A percentile compares a stretch with the other conserved stretches of the same genome.
Conservation (phyloP, 2,888 invertebrate species). For the Erebia ligea region DNA sequence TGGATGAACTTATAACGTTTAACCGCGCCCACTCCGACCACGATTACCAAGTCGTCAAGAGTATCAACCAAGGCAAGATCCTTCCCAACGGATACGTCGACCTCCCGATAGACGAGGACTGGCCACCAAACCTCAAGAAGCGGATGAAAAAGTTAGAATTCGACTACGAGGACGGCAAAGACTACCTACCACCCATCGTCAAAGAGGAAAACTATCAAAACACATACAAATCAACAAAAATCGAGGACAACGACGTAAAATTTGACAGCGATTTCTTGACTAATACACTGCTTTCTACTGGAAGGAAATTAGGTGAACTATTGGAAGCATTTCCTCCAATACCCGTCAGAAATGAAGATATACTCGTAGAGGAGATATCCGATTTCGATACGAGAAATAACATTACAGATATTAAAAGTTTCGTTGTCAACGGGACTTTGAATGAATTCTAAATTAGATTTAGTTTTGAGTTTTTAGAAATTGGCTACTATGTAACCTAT, state of each 20-base stretch:
- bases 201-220: constrained; percentile 73
- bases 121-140: constrained; percentile 81
- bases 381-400: constrained; percentile 71
- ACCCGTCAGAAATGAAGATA: constrained; percentile 71
- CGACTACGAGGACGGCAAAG: constrained; percentile 70
- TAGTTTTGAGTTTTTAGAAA: constrained; percentile 24
- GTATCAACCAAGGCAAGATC: constrained; percentile 53
- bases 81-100: constrained; percentile 78
- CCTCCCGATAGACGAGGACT: constrained; percentile 83
- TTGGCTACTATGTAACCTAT: constrained; percentile 15
- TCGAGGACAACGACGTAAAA: constrained; percentile 54
- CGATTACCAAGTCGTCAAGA: constrained; percentile 76
- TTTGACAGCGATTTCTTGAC: constrained; percentile 55
- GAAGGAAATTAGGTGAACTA: constrained; percentile 70
- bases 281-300: constrained; percentile 65
- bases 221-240: constrained; percentile 58
- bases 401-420: constrained; percentile 68
- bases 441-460: constrained; percentile 54
- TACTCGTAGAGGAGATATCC: constrained; percentile 69
- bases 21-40: constrained; percentile 76
- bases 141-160: constrained; percentile 76
- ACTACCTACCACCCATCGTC: constrained; percentile 69
- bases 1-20: constrained; percentile 85
- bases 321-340: constrained; percentile 66
- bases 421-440: constrained; percentile 64